A percentile compares a stretch with the other conserved stretches of the same genome.
Evolutionary conservation across 1,140 invertebrate species (phyloP).

Genomic region (Calycopis cecrops): DNA sequence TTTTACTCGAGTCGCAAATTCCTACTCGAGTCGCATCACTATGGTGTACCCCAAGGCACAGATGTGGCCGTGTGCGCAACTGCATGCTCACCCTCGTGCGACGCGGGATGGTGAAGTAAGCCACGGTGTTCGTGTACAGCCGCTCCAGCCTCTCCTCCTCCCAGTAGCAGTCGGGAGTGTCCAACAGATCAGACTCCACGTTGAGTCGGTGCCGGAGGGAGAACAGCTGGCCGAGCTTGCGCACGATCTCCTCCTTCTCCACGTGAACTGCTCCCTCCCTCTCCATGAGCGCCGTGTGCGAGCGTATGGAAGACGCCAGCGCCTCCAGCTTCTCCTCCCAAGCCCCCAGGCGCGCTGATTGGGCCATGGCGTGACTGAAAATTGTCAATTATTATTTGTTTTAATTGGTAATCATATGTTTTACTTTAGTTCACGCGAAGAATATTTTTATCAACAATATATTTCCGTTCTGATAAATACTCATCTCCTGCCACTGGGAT

Average conservation of each 20-base stretch:
- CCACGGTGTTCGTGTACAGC: constrained; percentile 87
- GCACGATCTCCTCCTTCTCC: constrained; percentile 73
- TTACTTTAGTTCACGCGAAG: too few species aligned
- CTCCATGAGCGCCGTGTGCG: constrained; percentile 87
- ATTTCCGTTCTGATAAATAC: too few species aligned
- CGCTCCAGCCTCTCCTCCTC: constrained; percentile 91
- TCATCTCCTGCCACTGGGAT: too few species aligned
- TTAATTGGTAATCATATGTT: too few species aligned
- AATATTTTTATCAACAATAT: too few species aligned
- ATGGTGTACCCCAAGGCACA: constrained; percentile 68
- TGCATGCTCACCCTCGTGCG: constrained; percentile 77
- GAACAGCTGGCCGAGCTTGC: constrained; percentile 94
- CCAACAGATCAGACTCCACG: constrained; percentile 93
- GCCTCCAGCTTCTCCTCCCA: constrained; percentile 92
- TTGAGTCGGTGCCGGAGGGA: constrained; percentile 92
- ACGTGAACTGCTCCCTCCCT: constrained; percentile 38
- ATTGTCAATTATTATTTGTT: too few species aligned
- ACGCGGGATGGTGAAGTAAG: constrained; percentile 89
- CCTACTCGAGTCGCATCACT: too few species aligned
- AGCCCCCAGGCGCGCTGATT: constrained; percentile 93
- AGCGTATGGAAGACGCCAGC: constrained; percentile 89
- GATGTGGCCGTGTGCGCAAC: neutral
- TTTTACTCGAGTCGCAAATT: too few species aligned
- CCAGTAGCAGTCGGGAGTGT: constrained; percentile 98
- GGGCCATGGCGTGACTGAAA: constrained; percentile 86